Evolutionary conservation across 2,113 vertebrate species (phyloP).

Genomic region (Gadus chalcogrammus): DNA sequence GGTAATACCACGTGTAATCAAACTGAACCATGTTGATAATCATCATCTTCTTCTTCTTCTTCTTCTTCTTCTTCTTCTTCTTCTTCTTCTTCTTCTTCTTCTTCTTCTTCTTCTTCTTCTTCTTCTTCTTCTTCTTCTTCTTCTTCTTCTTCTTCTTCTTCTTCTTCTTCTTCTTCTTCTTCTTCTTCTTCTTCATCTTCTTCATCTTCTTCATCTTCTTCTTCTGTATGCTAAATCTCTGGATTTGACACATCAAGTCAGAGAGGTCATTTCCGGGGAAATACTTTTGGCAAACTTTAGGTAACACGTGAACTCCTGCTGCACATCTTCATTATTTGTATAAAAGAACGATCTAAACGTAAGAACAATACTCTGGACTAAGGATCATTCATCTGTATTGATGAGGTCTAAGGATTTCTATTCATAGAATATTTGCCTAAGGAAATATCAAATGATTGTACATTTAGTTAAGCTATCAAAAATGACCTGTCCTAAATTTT

Average conservation of each 20-base stretch:
- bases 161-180: slow-evolving; percentile 8
- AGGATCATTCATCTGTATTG: slow-evolving; percentile 32
- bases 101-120: slow-evolving; percentile 2
- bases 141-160: too few species aligned
- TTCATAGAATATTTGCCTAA: slow-evolving; percentile 45
- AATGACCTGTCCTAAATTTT: slow-evolving; percentile 48
- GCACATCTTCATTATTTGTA: not conserved
- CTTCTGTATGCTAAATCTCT: slow-evolving; percentile 36
- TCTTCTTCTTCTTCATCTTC: slow-evolving; percentile 11
- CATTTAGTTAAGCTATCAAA: slow-evolving; percentile 45
- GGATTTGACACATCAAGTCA: slow-evolving; percentile 52
- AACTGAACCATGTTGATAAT: too few species aligned
- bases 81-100: too few species aligned
- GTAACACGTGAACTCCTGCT: slow-evolving; percentile 34
- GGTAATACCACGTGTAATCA: too few species aligned
- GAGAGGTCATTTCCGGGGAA: slow-evolving; percentile 63
- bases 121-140: too few species aligned
- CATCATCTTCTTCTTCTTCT: not conserved
- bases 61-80: too few species aligned
- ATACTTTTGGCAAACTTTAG: slow-evolving; percentile 51
- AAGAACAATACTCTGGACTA: slow-evolving; percentile 26
- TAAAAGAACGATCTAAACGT: slow-evolving; percentile 19
- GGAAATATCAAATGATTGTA: slow-evolving; percentile 46
- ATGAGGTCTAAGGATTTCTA: slow-evolving; percentile 49
- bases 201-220: not conserved